Evolutionary conservation across 2,888 invertebrate genomes (phyloP), one percentile per base, ranked within the genome.

Genomic region (Troides helena): DNA sequence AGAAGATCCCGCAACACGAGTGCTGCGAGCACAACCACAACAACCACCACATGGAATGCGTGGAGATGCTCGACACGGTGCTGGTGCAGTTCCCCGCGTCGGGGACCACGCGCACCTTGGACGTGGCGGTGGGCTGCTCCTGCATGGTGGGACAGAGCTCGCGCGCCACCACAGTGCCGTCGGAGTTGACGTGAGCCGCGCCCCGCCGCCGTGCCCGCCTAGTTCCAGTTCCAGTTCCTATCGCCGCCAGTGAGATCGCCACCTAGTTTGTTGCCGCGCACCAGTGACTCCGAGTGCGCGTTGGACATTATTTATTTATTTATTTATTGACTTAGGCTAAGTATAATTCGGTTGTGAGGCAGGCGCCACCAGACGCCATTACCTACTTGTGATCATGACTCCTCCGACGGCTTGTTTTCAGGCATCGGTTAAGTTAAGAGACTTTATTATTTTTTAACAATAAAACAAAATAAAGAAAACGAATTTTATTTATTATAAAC

Each of bases 81-180:
- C 82, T 85, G 70, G 92, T 92, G 78, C 77, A 79, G 74, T 86
- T 83, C 85, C 80, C 77, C 72, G 72, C 70, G 58, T 66, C 50
- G 58, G 72, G 72, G 65, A 68, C 23, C 70, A 77, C 78, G 68
- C 66, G 72, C 70, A 71, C 77, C 67, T 71, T 80, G 73, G 79
- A 80, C 72, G 90, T 91, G 78, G 77, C 85, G 17, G 90, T 92
- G 71, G 92, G 92, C 78, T 92, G 92, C 87, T 78, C 85, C 58
- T 92, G 92, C 84, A 83, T 90, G 80, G 82, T 90, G 75, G 78
- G 80, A 73, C 76, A 81, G 75, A 75, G 75, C 70, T 74, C 80
- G 65, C 39, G 23, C 59, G 83, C 82, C 39, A 59, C 65, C 43
- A 74, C 72, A 36, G 73, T 77, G 73, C 67, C 74, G 39, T 25